phyloP scores from a whole-genome alignment of 2,888 invertebrate genomes.

The Drosophila diplacantha region DNA sequence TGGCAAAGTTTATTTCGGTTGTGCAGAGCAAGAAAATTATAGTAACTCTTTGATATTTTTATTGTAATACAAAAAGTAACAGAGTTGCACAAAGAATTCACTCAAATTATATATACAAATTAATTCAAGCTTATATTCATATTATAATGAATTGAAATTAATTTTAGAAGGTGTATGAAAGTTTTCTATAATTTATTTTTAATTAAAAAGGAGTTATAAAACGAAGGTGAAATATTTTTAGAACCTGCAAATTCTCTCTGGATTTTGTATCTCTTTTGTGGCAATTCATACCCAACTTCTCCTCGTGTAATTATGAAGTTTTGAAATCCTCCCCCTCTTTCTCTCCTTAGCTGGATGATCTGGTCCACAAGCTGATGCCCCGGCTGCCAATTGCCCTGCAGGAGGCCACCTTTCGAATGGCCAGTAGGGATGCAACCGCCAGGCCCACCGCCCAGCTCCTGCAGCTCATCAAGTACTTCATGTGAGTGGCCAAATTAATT shows the following conservation, averaged over 20 bases:
- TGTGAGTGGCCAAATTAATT: conserved; percentile 81
- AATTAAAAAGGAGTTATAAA: too few species aligned
- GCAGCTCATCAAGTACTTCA: conserved; percentile 92
- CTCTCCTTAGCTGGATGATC: conserved; percentile 85
- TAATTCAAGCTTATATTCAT: not conserved
- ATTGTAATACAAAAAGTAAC: not conserved
- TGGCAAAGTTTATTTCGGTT: conserved; percentile 45
- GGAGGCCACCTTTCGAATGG: conserved; percentile 90
- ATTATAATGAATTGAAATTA: not conserved
- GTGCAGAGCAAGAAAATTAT: conserved; percentile 5
- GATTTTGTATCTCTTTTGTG: not conserved
- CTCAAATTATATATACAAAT: not conserved
- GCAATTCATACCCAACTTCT: not conserved
- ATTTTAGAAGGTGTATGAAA: not conserved
- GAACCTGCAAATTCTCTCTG: too few species aligned
- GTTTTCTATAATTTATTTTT: too few species aligned
- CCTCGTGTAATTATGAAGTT: conserved; percentile 15
- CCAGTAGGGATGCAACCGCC: conserved; percentile 89
- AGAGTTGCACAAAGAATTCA: not conserved
- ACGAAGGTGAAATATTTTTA: not conserved
- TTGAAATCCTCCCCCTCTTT: not conserved
- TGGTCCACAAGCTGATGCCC: conserved; percentile 87
- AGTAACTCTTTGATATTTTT: not conserved
- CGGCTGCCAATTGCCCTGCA: conserved; percentile 90
- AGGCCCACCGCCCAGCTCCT: conserved; percentile 94